Evolutionary conservation across 2,113 vertebrate genomes (phyloP).

Genomic region (Centropristis striata): DNA sequence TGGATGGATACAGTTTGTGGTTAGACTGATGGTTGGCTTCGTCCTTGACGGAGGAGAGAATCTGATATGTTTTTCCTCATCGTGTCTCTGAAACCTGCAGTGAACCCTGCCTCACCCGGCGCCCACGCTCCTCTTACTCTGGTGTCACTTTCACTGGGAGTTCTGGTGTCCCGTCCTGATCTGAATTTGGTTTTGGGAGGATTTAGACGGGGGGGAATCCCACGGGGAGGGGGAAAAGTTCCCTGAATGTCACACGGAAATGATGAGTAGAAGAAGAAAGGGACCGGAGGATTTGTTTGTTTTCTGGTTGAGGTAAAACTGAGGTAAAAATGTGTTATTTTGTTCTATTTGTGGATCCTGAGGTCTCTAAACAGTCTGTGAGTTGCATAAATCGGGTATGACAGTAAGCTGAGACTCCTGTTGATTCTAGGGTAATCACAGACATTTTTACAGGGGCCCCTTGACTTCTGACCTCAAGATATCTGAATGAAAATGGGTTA

Average conservation of each 20-base stretch:
- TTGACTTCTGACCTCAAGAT: too few relatives aligned
- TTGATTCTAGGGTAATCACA: too few relatives aligned
- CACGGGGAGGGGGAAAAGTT: too few relatives aligned
- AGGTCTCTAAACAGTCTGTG: too few relatives aligned
- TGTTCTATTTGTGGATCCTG: too few relatives aligned
- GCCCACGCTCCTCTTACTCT: slow-evolving; percentile 37
- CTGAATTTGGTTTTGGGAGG: not conserved
- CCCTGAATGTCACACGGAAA: too few relatives aligned
- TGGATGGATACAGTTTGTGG: slow-evolving; percentile 46
- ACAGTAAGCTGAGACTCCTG: too few relatives aligned
- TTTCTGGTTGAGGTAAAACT: not conserved
- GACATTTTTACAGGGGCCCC: too few relatives aligned
- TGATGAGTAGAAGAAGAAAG: too few relatives aligned
- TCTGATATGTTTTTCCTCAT: slow-evolving; percentile 33
- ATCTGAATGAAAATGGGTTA: too few relatives aligned
- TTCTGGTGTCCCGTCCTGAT: slow-evolving; percentile 4
- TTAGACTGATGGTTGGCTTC: slow-evolving; percentile 35
- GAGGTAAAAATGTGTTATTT: too few relatives aligned
- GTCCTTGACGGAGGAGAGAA: slow-evolving; percentile 56
- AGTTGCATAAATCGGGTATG: too few relatives aligned
- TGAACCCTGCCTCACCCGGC: slow-evolving; percentile 43
- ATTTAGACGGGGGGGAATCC: not conserved
- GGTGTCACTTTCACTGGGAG: slow-evolving; percentile 54
- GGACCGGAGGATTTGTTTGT: slow-evolving; percentile 32
- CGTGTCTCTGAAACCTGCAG: slow-evolving; percentile 10